Evolutionary conservation across 2,888 invertebrate species (phyloP).

Genomic region (Caenorhabditis drosophilae): DNA sequence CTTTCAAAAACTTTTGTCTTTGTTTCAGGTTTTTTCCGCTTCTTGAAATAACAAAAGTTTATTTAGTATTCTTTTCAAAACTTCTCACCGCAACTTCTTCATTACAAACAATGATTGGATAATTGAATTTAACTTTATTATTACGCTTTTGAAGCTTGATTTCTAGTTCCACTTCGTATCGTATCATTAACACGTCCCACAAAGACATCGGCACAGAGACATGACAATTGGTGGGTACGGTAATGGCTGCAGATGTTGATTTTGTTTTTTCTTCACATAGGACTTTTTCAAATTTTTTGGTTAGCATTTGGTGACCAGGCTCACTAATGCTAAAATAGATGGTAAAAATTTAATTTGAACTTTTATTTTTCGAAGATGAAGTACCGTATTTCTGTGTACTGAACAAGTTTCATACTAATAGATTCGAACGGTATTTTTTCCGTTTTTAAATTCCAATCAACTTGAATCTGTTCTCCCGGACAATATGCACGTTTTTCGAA

Average conservation of each 20-base stretch:
- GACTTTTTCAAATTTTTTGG: slow-evolving; percentile 14
- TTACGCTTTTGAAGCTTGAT: slow-evolving; percentile 41
- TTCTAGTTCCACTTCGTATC: slow-evolving; percentile 38
- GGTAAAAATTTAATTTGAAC: too few relatives aligned
- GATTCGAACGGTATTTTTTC: slow-evolving; percentile 33
- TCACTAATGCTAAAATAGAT: slow-evolving; percentile 42
- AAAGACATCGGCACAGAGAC: slow-evolving; percentile 50
- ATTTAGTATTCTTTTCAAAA: not conserved
- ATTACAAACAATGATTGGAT: slow-evolving; percentile 47
- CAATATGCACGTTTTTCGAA: slow-evolving; percentile 50
- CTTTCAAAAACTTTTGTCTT: slow-evolving; percentile 25
- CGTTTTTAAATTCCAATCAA: slow-evolving; percentile 44
- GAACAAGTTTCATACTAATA: slow-evolving; percentile 23
- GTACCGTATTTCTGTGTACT: slow-evolving; percentile 35
- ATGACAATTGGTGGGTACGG: slow-evolving; percentile 35
- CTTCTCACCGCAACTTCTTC: slow-evolving; percentile 41
- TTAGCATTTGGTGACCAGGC: slow-evolving; percentile 41
- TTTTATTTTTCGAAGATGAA: too few relatives aligned
- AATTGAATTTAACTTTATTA: slow-evolving; percentile 33
- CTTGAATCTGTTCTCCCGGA: slow-evolving; percentile 42
- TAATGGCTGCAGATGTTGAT: slow-evolving; percentile 15
- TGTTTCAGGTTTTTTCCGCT: slow-evolving; percentile 16
- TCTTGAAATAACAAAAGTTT: slow-evolving; percentile 14
- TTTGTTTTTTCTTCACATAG: slow-evolving; percentile 24
- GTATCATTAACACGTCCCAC: slow-evolving; percentile 49